Evolutionary conservation across 64 coral and sea anemone genomes (phyloP).

Genomic region (Pocillopora verrucosa): DNA sequence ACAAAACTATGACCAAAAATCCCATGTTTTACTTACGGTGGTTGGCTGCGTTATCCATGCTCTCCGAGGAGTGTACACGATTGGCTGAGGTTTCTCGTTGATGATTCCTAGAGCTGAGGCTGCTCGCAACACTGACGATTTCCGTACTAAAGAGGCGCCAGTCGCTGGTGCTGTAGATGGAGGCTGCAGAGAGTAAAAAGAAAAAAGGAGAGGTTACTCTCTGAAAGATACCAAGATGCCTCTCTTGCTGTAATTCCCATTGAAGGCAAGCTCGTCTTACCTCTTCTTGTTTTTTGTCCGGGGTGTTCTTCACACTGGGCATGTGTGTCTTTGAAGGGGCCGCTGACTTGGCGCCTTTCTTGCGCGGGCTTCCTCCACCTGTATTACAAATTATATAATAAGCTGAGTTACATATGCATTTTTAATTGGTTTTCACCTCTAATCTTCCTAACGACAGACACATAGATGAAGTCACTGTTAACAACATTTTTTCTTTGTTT

Average conservation of each 20-base stretch:
- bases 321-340: conserved; percentile 78
- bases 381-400: not conserved
- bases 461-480: too few relatives aligned
- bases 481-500: too few relatives aligned
- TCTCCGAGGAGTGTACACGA: conserved; percentile 79
- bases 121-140: conserved; percentile 94
- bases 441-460: too few relatives aligned
- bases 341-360: conserved; percentile 81
- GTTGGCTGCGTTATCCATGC: conserved; percentile 95
- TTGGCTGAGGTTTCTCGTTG: conserved; percentile 81
- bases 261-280: not conserved
- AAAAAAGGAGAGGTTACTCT: not conserved
- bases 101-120: conserved; percentile 93
- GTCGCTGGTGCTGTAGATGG: conserved; percentile 10
- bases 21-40: conserved; percentile 53
- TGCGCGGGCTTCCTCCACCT: conserved; percentile 82
- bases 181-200: not conserved
- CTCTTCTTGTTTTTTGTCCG: conserved; percentile 78
- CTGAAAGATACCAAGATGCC: not conserved
- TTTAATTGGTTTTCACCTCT: not conserved
- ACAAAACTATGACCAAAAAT: not conserved
- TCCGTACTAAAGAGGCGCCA: conserved; percentile 45
- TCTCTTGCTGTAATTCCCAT: too few relatives aligned
- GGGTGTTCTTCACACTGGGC: conserved; percentile 66
- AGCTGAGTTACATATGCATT: not conserved